Evolutionary conservation across 2,888 invertebrate species (phyloP).

Genomic region (Lepidonotus clava): DNA sequence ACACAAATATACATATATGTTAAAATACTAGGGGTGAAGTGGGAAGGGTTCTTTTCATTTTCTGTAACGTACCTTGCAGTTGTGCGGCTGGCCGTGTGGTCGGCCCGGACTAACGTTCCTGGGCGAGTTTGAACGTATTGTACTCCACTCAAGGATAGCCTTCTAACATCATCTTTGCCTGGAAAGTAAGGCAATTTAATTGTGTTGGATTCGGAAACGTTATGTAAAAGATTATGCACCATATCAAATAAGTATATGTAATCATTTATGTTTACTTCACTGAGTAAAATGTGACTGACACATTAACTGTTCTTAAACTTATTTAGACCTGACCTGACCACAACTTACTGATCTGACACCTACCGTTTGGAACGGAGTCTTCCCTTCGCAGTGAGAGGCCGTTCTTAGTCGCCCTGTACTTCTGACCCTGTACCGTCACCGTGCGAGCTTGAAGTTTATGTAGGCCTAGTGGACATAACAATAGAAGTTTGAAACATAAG

Average conservation of each 20-base stretch:
- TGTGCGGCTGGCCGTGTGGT: constrained; percentile 62
- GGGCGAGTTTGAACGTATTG: constrained; percentile 67
- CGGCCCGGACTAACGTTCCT: constrained; percentile 66
- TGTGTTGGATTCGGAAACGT: too few species aligned
- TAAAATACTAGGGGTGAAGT: not conserved
- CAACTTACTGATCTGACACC: too few species aligned
- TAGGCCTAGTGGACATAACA: too few species aligned
- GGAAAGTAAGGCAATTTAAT: too few species aligned
- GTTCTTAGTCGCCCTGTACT: not conserved
- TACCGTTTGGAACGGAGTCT: too few species aligned
- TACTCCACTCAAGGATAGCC: constrained; percentile 66
- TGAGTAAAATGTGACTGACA: too few species aligned
- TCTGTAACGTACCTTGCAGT: constrained; percentile 68
- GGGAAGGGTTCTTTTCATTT: not conserved
- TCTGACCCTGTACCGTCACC: not conserved
- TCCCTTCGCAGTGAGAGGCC: not conserved
- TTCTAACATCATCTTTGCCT: not conserved
- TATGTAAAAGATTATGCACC: too few species aligned
- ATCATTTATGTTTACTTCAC: too few species aligned
- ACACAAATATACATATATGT: not conserved
- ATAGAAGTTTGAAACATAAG: too few species aligned
- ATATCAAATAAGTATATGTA: too few species aligned
- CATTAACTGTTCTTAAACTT: too few species aligned
- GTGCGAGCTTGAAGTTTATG: not conserved
- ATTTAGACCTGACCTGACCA: too few species aligned